Conservation (phyloP, 30 jellyfish, hydroid and myxozoan genomes). For the Hydractinia symbiolongicarpus region DNA sequence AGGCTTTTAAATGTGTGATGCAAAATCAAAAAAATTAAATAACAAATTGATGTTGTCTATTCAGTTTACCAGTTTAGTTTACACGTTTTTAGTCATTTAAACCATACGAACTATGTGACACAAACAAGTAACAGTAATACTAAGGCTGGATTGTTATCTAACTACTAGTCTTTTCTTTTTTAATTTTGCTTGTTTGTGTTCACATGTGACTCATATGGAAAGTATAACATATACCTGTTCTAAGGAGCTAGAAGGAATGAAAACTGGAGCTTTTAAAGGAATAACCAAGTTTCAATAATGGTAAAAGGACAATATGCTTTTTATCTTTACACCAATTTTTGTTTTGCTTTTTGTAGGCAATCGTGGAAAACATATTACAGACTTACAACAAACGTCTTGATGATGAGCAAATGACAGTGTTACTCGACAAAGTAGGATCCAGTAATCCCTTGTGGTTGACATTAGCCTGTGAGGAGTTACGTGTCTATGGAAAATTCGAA, state of each 20-base stretch:
- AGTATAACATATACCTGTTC: neutral
- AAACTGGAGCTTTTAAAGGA: neutral
- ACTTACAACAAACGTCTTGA: conserved; percentile 73
- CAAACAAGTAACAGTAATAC: too few relatives aligned
- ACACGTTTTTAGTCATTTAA: too few relatives aligned
- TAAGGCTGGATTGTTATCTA: too few relatives aligned
- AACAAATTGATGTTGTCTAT: too few relatives aligned
- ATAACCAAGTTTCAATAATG: neutral
- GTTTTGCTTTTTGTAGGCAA: conserved; percentile 34
- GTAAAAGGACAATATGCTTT: neutral
- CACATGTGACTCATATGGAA: neutral
- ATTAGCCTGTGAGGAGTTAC: conserved; percentile 78
- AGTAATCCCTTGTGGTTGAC: conserved; percentile 88
- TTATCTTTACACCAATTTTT: neutral
- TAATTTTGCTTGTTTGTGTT: too few relatives aligned
- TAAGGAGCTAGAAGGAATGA: neutral
- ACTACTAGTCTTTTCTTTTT: too few relatives aligned
- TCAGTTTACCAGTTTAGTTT: too few relatives aligned
- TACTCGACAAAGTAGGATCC: conserved; percentile 67
- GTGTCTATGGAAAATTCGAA: conserved; percentile 77
- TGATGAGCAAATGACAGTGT: conserved; percentile 59
- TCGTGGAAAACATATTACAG: conserved; percentile 54
- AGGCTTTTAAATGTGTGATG: too few relatives aligned
- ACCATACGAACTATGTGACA: too few relatives aligned
- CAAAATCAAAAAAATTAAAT: too few relatives aligned